Conservation (phyloP, 2,888 invertebrate species). For the Amphiduros pacificus region DNA sequence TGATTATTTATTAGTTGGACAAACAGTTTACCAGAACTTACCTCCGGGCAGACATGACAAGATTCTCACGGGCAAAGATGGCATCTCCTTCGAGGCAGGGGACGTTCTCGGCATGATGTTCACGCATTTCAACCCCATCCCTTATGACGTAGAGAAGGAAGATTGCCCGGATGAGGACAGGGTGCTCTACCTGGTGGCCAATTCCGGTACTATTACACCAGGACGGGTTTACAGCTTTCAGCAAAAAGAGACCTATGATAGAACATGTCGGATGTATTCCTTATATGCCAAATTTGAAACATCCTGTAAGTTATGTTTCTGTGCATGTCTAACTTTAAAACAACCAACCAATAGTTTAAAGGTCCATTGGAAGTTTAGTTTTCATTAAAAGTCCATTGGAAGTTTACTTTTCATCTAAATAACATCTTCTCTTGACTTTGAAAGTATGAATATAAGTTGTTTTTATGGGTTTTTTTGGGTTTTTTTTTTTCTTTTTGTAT, state of each 20-base stretch:
- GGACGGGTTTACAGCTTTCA: not conserved
- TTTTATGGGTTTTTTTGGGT: too few species aligned
- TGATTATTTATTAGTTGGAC: conserved; percentile 16
- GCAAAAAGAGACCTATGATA: not conserved
- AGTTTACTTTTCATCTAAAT: too few species aligned
- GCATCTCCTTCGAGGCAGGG: conserved; percentile 10
- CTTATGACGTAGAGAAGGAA: not conserved
- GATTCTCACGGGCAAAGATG: not conserved
- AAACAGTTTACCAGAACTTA: conserved; percentile 7
- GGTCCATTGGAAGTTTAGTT: too few species aligned
- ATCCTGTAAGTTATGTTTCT: not conserved
- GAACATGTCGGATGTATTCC: not conserved
- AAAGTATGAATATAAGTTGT: too few species aligned
- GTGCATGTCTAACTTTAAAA: too few species aligned
- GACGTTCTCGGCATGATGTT: conserved; percentile 16
- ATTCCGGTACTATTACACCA: not conserved
- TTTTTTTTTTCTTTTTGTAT: too few species aligned
- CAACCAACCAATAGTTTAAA: too few species aligned
- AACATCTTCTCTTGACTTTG: too few species aligned
- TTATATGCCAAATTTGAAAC: not conserved
- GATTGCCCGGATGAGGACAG: not conserved
- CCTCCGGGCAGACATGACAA: conserved; percentile 4
- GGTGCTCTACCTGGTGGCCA: not conserved
- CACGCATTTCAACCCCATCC: conserved; percentile 1
- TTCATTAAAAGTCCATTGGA: too few species aligned